These are phyloP conservation scores for Coptodon bakossiorum DNA, from an alignment of 2,113 vertebrate genomes.

Conservation along the genomic window DNA sequence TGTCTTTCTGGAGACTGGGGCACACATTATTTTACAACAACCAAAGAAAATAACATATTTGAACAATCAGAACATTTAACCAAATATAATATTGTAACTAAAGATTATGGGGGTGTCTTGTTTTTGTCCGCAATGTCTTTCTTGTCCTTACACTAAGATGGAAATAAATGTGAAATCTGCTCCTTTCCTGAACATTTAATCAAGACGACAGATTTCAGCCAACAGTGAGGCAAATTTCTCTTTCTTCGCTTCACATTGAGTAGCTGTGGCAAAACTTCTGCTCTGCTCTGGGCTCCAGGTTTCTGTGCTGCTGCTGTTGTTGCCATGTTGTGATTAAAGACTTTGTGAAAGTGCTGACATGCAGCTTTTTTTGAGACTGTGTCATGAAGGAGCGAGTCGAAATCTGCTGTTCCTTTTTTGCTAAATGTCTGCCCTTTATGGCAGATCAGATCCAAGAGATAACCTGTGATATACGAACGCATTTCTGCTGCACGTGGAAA, in stretches of 20 bases:
- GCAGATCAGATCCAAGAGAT: not conserved
- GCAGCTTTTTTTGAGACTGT: not conserved
- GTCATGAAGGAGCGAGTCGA: not conserved
- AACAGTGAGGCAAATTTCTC: not conserved
- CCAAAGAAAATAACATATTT: accelerated
- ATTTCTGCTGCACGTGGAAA: not conserved
- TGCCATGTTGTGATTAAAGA: not conserved
- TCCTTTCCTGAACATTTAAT: not conserved
- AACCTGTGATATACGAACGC: not conserved
- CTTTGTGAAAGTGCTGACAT: not conserved
- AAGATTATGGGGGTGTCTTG: not conserved
- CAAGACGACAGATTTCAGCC: not conserved
- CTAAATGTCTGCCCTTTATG: not conserved
- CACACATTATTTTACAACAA: not conserved
- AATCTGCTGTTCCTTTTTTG: not conserved
- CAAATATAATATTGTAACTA: not conserved
- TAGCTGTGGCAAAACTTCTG: not conserved
- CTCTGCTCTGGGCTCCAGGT: not conserved
- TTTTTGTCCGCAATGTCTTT: not conserved
- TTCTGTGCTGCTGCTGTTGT: not conserved
- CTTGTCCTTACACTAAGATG: not conserved
- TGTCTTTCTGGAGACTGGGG: not conserved
- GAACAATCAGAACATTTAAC: not conserved
- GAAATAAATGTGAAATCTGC: not conserved
- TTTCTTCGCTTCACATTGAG: not conserved